Evolutionary conservation across 2,888 invertebrate genomes (phyloP), one percentile per base, ranked within the genome.

Genomic region (Chironomus tentans): DNA sequence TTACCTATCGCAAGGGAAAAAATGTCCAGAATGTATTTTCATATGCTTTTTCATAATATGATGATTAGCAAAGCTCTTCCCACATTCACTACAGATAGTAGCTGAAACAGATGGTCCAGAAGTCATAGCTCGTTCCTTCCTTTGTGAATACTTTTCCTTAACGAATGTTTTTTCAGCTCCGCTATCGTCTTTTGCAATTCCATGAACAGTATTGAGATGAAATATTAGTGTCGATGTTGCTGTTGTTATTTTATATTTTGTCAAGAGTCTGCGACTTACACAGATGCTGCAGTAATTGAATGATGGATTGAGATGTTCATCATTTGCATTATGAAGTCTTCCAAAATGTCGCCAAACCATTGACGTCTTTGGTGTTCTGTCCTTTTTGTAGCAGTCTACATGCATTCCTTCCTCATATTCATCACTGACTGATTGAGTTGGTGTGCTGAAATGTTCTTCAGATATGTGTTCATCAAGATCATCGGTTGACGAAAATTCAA

Each of bases 261-360:
- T 65, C 1, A 65, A 2, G 3, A 21, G 21, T 5, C 24, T 65
- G 2, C 21, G 21, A 4, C 21, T 7, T 2, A 65, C 0, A 10
- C 65, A 65, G 5, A 24, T 18, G 4, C 10, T 21, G 7, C 65
- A 65, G 5, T 65, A 65, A 65, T 24, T 1, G 13, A 21, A 65
- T 3, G 5, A 6, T 21, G 12, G 10, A 2, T 62, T 46, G 4
- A 62, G 13, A 5, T 22, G 47, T 4, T 65, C 13, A 4, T 22
- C 24, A 6, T 74, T 21, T 12, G n/a, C 24, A 15, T 22, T 46
- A 12, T 10, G 3, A 6, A 74, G 47, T 22, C 3, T 2, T 21
- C 74, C 74, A 48, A 74, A 74, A 24, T 48, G 65, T 12, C 28
- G 28, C 74, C 74, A 74, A 13, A 22, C 74, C 12, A 46, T 28